Evolutionary conservation across 2,888 invertebrate species (phyloP), one percentile per base, ranked within the genome.

Genomic region (Mesorhabditis spiculigera): DNA sequence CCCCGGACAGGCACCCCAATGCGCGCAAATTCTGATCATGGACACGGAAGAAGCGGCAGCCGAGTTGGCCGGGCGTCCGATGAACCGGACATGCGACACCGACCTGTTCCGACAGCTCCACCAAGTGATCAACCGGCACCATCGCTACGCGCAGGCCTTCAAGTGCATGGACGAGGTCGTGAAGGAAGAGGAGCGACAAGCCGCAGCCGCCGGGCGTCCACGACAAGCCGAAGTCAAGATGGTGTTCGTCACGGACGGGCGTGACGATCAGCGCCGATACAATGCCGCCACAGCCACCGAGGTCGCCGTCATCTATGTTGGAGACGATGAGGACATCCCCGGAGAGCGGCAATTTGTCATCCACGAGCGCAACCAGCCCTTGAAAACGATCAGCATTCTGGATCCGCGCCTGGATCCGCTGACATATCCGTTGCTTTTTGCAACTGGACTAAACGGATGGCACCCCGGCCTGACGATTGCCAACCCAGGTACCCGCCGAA

Each of bases 391-490:
- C 4, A 65, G 76, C 0, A 85, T 86, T 45, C 83, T 82, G 13
- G 73, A 76, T 62, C 28, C 84, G 86, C 62, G 77, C 58, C 84
- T 86, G 74, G 87, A 87, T 77, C 83, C 87, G 4, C 77, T 87
- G 42, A 79, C 86, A 75, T 87, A 88, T 76, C 86, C 86, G 1
- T 0, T 87, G 0, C 82, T 86, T 43, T 87, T 86, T 71, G 75
- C 82, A 44, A 8, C 45, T 5, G 81, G 78, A 43, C 67, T 67
- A 10, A 70, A 68, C 62, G 81, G 82, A 68, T 83, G 76, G 78
- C 62, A 71, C 13, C 44, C 61, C 3, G 68, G 65, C 58, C 16
- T 73, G 67, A 28, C 67, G 28, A 63, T 44, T 63, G 44, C 4
- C 50, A n/a, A 62, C 4, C 8, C 10, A 4, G 44, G 16, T 44